Base-by-base conservation (phyloP, 2,888 invertebrate genomes). In the Troides oblongomaculatus region DNA sequence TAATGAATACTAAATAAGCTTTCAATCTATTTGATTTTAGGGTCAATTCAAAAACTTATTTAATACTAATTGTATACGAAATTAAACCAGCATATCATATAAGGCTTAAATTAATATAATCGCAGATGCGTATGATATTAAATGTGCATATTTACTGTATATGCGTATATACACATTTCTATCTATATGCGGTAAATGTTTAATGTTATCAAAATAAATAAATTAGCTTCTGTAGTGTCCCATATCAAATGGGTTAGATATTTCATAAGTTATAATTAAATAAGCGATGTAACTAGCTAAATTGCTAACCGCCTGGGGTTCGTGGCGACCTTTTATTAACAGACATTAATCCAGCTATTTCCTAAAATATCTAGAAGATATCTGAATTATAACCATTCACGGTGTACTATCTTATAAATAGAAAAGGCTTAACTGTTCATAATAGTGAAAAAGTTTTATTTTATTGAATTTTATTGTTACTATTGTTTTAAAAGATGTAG, bases 271-370 rank as follows among this genome's bases (percentile, higher is more conserved):
- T 67, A 46, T 69, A 69, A 69, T 65, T 69, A 65, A 69, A 69
- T 64, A 69, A 65, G 61, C 30, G 53, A 64, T 43, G 61, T 56
- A 69, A 43, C 60, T 23, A 64, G 46, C 23, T 21, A 39, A 64
- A 64, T 61, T 69, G 30, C 60, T 64, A 60, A 61, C 61, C 43
- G n/a, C 56, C 64, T 18, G 56, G 64, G 64, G 56, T 56, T 63
- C n/a, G 58, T 36, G 58, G 62, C 50, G 68, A 68, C 68, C 68
- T 63, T 68, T 60, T 60, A 61, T 69, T 69, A 69, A 64, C 64
- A 69, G 64, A 64, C 64, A 53, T 68, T 69, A 64, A 64, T 64
- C 56, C 30, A 56, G 53, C 61, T 56, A 60, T 64, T 64, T 69
- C 64, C 64, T 53, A 64, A 69, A 64, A 69, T 64, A 64, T 63